Evolutionary conservation across 2,797 vertebrate genomes (phyloP), one percentile per base, ranked within the genome.

Genomic region (Botia kubotai): DNA sequence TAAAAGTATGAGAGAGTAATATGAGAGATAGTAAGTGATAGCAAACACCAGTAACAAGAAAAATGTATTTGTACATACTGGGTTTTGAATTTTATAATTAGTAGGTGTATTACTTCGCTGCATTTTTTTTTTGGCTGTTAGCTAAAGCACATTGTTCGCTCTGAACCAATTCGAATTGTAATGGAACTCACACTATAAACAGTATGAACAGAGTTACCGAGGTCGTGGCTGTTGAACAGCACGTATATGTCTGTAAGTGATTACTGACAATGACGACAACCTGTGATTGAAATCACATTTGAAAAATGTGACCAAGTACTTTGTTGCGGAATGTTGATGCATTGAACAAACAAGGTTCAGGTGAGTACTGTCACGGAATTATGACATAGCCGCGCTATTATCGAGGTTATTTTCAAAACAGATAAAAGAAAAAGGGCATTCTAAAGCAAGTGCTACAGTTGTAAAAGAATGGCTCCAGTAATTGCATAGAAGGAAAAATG

Each of bases 121-220:
- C 33, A 5, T 33, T 33, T 19, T 55, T 17, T 14, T 52, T 57
- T 57, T 10, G n/a, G n/a, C 6, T 19, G 17, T 46, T 55, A n/a
- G 53, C 17, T 26, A 26, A 55, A 55, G 16, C 53, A 52, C 50
- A 52, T 12, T 53, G 12, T 52, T 52, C 3, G 68, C 11, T 43
- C 57, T 53, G 57, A 63, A 60, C 19, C 17, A 71, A 80, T 80
- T 80, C 72, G 55, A 55, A 63, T 55, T 65, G 70, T 60, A 81
- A 21, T 75, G 72, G 62, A 57, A 74, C 55, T 72, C 60, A 71
- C 82, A 58, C 66, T 36, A 17, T 60, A 52, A 6, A 52, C 52
- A 21, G n/a, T 71, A 66, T 69, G 62, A 57, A 69, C 21, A 68
- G 29, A 16, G 23, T 43, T 16, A 7, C 16, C 2, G n/a, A 48